Evolutionary conservation across 1,140 invertebrate genomes (phyloP).

Genomic region (Danaus melanippus): DNA sequence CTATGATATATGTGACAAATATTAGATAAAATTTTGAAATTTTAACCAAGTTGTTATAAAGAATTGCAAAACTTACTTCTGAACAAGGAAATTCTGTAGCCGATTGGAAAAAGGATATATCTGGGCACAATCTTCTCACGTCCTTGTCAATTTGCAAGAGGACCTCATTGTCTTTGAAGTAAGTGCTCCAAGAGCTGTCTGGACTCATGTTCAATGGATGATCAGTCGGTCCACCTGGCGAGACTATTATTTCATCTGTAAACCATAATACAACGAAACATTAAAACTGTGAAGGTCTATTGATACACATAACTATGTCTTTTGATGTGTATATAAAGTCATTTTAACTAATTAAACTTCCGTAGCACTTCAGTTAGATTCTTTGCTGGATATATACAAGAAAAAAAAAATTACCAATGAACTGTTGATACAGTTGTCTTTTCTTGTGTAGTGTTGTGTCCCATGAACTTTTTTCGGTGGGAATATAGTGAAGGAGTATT

Average conservation of each 20-base stretch:
- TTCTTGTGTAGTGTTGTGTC: slow-evolving; percentile 78
- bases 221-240: slow-evolving; percentile 80
- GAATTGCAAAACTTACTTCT: slow-evolving; percentile 75
- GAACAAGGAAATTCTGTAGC: slow-evolving; percentile 89
- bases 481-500: slow-evolving; percentile 87
- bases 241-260: slow-evolving; percentile 86
- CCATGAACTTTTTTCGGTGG: slow-evolving; percentile 77
- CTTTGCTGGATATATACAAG: too few relatives aligned
- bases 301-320: not conserved
- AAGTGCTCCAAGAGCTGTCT: slow-evolving; percentile 91
- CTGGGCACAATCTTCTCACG: slow-evolving; percentile 93
- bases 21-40: not conserved
- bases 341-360: too few relatives aligned
- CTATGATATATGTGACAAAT: too few relatives aligned
- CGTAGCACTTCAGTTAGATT: too few relatives aligned
- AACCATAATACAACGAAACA: slow-evolving; percentile 15
- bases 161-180: slow-evolving; percentile 97
- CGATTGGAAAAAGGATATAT: slow-evolving; percentile 97
- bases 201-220: slow-evolving; percentile 96
- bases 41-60: slow-evolving; percentile 1
- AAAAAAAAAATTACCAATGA: slow-evolving; percentile 89
- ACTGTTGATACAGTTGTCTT: slow-evolving; percentile 84
- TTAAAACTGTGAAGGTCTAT: not conserved
- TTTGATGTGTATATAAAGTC: too few relatives aligned
- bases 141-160: slow-evolving; percentile 98